A percentile compares a stretch with the other conserved stretches of the same genome.
These are phyloP conservation scores for Gulo gulo DNA, from an alignment of 2,113 vertebrate genomes.

Conservation along the genomic window DNA sequence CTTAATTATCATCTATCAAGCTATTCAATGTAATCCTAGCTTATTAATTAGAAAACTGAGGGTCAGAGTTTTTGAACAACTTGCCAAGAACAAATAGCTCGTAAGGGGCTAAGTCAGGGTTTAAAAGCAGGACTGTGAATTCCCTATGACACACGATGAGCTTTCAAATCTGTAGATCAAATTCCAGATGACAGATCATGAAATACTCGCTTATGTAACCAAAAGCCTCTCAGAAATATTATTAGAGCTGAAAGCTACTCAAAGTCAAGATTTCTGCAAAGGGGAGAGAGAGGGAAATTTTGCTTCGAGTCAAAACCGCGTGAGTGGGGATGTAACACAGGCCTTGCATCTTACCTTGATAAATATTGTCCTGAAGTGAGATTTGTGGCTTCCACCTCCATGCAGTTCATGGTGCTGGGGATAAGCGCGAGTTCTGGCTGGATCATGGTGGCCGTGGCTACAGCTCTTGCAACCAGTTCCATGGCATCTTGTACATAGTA, in stretches of 20 bases:
- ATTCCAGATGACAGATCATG: background rate
- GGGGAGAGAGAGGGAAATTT: background rate
- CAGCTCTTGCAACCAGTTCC: conserved; percentile 92
- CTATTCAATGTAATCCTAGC: background rate
- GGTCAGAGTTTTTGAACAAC: background rate
- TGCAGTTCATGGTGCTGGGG: conserved; percentile 95
- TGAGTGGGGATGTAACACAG: background rate
- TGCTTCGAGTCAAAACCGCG: background rate
- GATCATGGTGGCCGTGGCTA: conserved; percentile 91
- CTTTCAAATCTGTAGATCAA: background rate
- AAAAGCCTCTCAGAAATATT: background rate
- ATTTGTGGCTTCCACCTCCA: conserved; percentile 88
- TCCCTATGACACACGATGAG: background rate
- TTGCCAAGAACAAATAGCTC: background rate
- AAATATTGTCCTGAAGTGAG: conserved; percentile 94
- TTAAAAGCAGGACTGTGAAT: background rate
- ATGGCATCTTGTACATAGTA: conserved; percentile 95
- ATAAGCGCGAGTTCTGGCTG: conserved; percentile 93
- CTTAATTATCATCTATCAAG: background rate
- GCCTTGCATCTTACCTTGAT: conserved; percentile 88
- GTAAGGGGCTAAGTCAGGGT: background rate
- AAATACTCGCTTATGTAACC: background rate
- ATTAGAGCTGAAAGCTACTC: background rate
- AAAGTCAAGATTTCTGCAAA: conserved; percentile 9
- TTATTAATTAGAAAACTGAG: conserved; percentile 24